These are phyloP conservation scores for Nesidiocoris tenuis DNA, from an alignment of 2,888 invertebrate genomes.

Conservation along the genomic window DNA sequence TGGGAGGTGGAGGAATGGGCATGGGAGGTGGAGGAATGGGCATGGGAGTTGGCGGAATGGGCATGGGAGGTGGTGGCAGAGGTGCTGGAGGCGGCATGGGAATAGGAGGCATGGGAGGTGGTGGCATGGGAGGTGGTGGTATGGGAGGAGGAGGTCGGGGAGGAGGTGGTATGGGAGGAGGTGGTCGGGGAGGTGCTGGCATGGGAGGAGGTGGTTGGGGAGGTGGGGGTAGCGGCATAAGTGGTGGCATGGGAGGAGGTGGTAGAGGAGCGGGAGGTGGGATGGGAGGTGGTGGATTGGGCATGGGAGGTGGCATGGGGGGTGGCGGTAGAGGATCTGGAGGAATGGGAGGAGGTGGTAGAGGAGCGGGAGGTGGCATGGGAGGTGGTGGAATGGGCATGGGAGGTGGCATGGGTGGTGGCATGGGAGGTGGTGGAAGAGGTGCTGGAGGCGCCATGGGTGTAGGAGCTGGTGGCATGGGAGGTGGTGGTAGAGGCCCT, in stretches of 20 bases:
- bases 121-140: neutral
- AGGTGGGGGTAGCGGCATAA: too few species aligned
- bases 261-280: neutral
- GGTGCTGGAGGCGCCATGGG: neutral
- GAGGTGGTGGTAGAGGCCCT: too few species aligned
- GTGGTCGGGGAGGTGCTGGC: conserved; percentile 41
- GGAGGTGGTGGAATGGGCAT: neutral
- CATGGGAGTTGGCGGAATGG: neutral
- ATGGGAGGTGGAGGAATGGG: neutral
- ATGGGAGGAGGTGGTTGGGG: conserved; percentile 4
- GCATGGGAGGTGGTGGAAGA: neutral
- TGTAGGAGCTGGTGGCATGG: too few species aligned
- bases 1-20: conserved; percentile 45
- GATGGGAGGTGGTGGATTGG: conserved; percentile 5
- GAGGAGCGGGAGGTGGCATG: neutral
- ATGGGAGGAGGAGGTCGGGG: conserved; percentile 50
- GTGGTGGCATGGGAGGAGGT: neutral
- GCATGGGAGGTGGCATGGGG: neutral
- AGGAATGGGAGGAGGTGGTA: neutral
- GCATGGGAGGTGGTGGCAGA: neutral
- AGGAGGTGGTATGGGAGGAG: conserved; percentile 50
- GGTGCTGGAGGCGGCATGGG: neutral
- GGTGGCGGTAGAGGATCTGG: neutral
- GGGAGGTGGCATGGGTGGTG: neutral
- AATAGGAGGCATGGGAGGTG: neutral